Evolutionary conservation across 2,797 vertebrate species (phyloP).

Genomic region (Acrocephalus scirpaceus): DNA sequence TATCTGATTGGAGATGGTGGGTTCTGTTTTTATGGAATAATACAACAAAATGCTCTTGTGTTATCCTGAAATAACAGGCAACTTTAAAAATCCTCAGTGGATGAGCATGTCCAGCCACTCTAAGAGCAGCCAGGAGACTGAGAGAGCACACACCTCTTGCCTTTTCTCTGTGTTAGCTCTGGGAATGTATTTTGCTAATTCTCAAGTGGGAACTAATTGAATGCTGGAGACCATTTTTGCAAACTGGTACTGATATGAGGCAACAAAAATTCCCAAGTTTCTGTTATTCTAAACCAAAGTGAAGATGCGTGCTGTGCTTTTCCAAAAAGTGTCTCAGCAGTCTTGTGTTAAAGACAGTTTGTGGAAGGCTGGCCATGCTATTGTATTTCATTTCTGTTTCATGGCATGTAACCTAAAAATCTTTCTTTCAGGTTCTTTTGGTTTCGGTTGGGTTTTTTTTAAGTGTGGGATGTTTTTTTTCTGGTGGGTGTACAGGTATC

Average conservation of each 20-base stretch:
- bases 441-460: no score
- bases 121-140: background rate
- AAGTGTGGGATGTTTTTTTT: no score
- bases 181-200: background rate
- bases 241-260: background rate
- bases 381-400: background rate
- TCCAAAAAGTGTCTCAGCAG: background rate
- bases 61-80: background rate
- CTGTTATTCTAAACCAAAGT: background rate
- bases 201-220: background rate
- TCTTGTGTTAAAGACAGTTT: background rate
- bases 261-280: background rate
- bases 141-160: background rate
- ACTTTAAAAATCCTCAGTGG: background rate
- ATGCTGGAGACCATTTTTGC: conserved; percentile 10
- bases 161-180: background rate
- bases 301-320: background rate
- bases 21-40: background rate
- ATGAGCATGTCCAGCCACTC: background rate
- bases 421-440: background rate
- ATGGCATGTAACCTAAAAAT: background rate
- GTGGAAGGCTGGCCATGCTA: background rate
- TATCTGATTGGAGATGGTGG: background rate
- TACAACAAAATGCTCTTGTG: background rate
- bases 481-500: background rate